phyloP scores from a whole-genome alignment of 2,888 invertebrate genomes.

The Rhorus exstirpatorius region DNA sequence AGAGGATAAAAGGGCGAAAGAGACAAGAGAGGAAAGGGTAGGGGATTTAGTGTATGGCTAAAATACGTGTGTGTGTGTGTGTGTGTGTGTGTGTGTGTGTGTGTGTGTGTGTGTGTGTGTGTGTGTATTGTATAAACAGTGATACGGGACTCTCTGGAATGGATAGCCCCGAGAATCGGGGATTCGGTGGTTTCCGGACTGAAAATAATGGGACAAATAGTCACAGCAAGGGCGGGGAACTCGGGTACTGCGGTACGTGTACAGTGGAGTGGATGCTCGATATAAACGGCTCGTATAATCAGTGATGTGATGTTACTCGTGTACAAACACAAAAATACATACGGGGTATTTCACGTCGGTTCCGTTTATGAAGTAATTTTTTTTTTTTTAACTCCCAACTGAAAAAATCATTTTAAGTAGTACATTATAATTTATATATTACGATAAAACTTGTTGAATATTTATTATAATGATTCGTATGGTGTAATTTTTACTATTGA shows the following conservation, averaged over 20 bases:
- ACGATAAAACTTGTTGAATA: no score
- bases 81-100: no score
- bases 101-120: no score
- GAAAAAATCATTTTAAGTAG: no score
- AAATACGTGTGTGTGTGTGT: no score
- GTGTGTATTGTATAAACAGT: no score
- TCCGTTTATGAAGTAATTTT: no score
- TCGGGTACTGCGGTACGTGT: not conserved
- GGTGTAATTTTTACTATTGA: no score
- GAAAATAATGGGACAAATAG: constrained; percentile 63
- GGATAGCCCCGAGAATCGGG: constrained; percentile 29
- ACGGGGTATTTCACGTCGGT: not conserved
- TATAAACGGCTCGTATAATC: constrained; percentile 7
- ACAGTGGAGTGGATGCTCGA: constrained; percentile 13
- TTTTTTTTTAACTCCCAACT: no score
- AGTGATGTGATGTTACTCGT: constrained; percentile 24
- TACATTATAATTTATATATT: not conserved
- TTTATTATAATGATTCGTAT: no score
- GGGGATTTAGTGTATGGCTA: constrained; percentile 47
- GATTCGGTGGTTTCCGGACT: constrained; percentile 52
- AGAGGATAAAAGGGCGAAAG: constrained; percentile 39
- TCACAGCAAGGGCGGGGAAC: constrained; percentile 2
- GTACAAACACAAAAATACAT: constrained; percentile 21
- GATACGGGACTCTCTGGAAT: no score
- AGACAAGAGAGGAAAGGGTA: constrained; percentile 18